phyloP scores from a whole-genome alignment of 2,888 invertebrate species.

The Ptychoptera albimana region DNA sequence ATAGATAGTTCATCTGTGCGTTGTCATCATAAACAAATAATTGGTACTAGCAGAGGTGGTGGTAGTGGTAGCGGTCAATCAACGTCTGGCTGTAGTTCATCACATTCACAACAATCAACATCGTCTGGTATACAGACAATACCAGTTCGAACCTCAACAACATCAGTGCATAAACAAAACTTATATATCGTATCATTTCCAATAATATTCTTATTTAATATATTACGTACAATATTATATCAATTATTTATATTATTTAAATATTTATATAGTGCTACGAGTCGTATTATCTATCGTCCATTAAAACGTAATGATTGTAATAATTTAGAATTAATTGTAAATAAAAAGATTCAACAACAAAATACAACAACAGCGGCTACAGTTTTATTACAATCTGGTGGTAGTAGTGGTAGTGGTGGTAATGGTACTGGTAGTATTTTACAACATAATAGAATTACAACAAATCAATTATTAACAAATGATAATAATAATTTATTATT shows the following conservation, averaged over 20 bases:
- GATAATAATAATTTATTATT: neutral
- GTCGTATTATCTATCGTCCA: slow-evolving; percentile 53
- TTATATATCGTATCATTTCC: slow-evolving; percentile 79
- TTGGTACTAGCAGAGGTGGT: neutral
- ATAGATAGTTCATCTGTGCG: too few species aligned
- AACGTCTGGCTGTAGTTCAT: slow-evolving; percentile 3
- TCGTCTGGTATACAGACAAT: slow-evolving; percentile 64
- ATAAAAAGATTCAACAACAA: slow-evolving; percentile 18
- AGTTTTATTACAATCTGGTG: slow-evolving; percentile 30
- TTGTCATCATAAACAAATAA: neutral
- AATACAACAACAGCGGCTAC: slow-evolving; percentile 24
- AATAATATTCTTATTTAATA: slow-evolving; percentile 70
- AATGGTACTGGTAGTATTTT: slow-evolving; percentile 5
- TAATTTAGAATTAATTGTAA: slow-evolving; percentile 40
- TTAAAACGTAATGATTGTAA: slow-evolving; percentile 37
- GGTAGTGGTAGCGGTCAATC: neutral
- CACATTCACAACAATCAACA: neutral
- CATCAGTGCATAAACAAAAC: slow-evolving; percentile 75
- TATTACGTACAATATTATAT: slow-evolving; percentile 66
- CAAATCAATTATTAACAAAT: too few species aligned
- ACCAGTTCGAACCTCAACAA: slow-evolving; percentile 70
- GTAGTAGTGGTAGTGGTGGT: slow-evolving; percentile 21
- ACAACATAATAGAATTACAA: too few species aligned
- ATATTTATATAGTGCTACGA: slow-evolving; percentile 67
- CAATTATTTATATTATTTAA: slow-evolving; percentile 75